phyloP scores from a whole-genome alignment of 2,113 vertebrate species.

The Cryptotis parvus region DNA sequence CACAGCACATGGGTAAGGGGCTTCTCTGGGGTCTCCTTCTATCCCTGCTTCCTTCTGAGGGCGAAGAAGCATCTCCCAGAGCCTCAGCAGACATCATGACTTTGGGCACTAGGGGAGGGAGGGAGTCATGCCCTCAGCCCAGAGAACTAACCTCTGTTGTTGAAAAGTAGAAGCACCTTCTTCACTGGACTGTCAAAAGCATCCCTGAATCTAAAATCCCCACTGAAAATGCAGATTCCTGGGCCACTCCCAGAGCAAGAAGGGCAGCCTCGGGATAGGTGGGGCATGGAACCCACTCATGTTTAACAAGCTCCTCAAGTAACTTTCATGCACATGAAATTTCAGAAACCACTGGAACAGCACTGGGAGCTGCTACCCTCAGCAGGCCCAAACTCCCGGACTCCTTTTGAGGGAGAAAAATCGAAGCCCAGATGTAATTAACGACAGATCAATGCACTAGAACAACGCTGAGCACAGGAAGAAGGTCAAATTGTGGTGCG shows the following conservation, averaged over 20 bases:
- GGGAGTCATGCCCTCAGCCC: not conserved
- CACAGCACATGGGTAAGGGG: not conserved
- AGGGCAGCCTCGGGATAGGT: not conserved
- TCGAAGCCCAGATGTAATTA: conserved; percentile 59
- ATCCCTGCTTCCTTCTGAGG: no score
- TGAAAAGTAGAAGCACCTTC: not conserved
- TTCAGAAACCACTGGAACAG: not conserved
- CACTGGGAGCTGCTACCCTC: no score
- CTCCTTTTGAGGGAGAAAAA: conserved; percentile 43
- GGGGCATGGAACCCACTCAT: not conserved
- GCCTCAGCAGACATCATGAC: not conserved
- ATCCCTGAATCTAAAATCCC: not conserved
- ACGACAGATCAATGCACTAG: conserved; percentile 60
- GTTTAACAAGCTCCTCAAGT: not conserved
- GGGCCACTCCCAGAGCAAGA: not conserved
- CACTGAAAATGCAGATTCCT: not conserved
- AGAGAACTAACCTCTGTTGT: not conserved
- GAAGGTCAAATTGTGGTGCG: not conserved
- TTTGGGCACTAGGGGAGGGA: accelerated
- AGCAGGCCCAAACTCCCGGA: not conserved
- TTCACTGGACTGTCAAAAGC: not conserved
- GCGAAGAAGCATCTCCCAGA: not conserved
- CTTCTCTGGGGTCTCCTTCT: not conserved
- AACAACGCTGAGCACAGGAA: not conserved
- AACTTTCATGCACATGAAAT: not conserved